phyloP scores from a whole-genome alignment of 2,888 invertebrate genomes.

The Calliphora vomitoria region DNA sequence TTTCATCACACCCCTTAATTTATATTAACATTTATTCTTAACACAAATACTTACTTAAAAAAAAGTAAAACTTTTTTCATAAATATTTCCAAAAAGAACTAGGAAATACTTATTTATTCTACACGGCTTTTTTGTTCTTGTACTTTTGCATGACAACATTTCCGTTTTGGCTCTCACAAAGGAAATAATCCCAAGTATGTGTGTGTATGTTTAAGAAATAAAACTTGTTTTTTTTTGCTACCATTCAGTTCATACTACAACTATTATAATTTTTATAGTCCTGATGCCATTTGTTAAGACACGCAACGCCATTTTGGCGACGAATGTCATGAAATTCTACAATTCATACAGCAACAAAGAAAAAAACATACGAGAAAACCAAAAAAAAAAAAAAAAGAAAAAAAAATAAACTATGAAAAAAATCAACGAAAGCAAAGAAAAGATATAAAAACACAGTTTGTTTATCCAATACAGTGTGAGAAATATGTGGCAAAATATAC shows the following conservation, averaged over 20 bases:
- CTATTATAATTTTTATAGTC: slow-evolving; percentile 69
- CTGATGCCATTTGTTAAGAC: slow-evolving; percentile 68
- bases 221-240: background rate
- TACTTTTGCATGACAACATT: slow-evolving; percentile 40
- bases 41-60: background rate
- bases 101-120: slow-evolving; percentile 16
- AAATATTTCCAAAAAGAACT: background rate
- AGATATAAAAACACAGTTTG: slow-evolving; percentile 19
- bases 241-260: slow-evolving; percentile 16
- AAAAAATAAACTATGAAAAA: background rate
- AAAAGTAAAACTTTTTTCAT: background rate
- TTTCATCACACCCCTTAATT: background rate
- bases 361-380: background rate
- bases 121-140: background rate
- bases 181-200: background rate
- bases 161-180: slow-evolving; percentile 15
- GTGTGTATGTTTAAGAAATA: slow-evolving; percentile 4
- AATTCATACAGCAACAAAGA: slow-evolving; percentile 15
- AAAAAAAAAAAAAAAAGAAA: background rate
- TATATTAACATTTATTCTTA: background rate
- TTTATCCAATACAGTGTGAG: slow-evolving; percentile 3
- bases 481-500: background rate
- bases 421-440: background rate
- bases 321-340: slow-evolving; percentile 67
- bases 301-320: slow-evolving; percentile 73